Base-by-base conservation (phyloP, 2,113 vertebrate genomes). In the Semicossyphus pulcher region DNA sequence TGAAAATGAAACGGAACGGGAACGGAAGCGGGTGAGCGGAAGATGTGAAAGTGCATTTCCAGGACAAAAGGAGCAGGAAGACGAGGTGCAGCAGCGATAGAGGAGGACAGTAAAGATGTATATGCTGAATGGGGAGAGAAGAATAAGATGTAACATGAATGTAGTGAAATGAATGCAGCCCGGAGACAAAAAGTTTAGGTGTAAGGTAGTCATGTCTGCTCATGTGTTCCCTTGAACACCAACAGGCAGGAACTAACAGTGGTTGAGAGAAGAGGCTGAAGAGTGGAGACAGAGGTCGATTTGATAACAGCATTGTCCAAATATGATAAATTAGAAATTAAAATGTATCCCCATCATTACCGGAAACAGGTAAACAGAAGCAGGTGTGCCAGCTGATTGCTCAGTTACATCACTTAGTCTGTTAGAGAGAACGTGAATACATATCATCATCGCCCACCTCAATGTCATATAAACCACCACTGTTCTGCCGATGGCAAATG, bases 321-420 rank as follows among this genome's bases (percentile, higher is more conserved):
- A 51, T 37, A 26, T 29, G 53, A 32, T 25, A 25, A 25, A 32
- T 58, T 4, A 3, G 0, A 10, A 26, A 8, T 10, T 5, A 26
- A 37, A 54, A 44, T 44, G n/a, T n/a, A 3, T 14, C 20, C 20
- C n/a, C 3, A 34, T 51, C n/a, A 10, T 25, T 14, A 39, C 26
- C n/a, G 15, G 11, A 12, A 59, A 16, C 51, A 29, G 44, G 54
- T 39, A 20, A 31, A 49, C 20, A 42, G n/a, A n/a, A n/a, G 4
- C 59, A 72, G 59, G 49, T 63, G 70, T 45, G 49, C 39, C 58
- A 44, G 29, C 18, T 45, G 48, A 72, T 72, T 36, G 10, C 69
- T 18, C 37, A 15, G 37, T 15, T 62, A 31, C 39, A 54, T 63
- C 39, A 54, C n/a, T 61, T 41, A 60, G 34, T 44, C 10, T 31